A percentile compares a stretch with the other conserved stretches of the same genome.
Evolutionary conservation across 2,113 vertebrate genomes (phyloP).

Genomic region (Tringa solitaria): DNA sequence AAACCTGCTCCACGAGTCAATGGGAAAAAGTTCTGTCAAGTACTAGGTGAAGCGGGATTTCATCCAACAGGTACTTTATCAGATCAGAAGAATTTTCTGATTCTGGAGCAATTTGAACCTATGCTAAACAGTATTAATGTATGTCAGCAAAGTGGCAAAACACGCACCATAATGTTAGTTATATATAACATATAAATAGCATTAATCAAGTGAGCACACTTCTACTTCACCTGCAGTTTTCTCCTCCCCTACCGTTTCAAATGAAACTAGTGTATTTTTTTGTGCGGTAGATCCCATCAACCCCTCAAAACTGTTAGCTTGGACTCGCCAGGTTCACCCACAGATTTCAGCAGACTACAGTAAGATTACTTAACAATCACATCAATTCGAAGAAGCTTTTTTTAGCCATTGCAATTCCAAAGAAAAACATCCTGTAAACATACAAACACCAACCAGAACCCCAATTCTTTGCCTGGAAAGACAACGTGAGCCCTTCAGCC

Average conservation of each 20-base stretch:
- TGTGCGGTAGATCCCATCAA: too few species aligned
- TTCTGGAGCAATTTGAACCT: background rate
- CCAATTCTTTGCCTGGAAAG: background rate
- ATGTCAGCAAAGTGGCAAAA: background rate
- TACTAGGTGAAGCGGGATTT: background rate
- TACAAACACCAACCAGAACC: background rate
- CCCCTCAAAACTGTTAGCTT: background rate
- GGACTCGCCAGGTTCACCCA: background rate
- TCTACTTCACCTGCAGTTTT: background rate
- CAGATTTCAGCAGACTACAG: background rate
- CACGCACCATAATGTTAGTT: background rate
- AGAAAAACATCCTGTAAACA: background rate
- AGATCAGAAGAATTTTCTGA: background rate
- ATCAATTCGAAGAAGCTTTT: background rate
- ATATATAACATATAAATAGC: too few species aligned
- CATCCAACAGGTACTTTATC: fast-evolving
- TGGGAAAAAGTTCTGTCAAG: background rate
- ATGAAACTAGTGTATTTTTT: background rate
- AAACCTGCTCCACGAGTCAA: fast-evolving
- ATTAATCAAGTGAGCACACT: background rate
- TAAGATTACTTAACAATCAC: background rate
- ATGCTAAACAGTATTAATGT: background rate
- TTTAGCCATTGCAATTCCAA: background rate
- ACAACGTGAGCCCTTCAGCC: background rate
- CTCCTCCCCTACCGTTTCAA: background rate